A percentile compares a stretch with the other conserved stretches of the same genome.
phyloP scores from a whole-genome alignment of 2,113 vertebrate species.

The Strix uralensis region DNA sequence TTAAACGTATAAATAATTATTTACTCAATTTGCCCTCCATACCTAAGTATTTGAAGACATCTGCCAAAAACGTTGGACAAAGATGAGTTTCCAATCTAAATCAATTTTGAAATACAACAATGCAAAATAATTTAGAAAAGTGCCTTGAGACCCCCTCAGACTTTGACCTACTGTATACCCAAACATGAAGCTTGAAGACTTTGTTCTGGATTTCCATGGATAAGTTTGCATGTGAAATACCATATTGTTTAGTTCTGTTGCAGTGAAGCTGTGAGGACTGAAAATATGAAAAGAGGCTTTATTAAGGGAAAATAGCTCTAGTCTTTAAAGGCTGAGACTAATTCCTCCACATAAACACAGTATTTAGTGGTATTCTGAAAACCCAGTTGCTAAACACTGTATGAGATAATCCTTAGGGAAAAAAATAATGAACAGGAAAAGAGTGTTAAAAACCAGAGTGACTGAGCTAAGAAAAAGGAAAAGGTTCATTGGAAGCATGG shows the following conservation, averaged over 20 bases:
- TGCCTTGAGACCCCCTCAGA: not conserved
- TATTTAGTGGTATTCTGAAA: not conserved
- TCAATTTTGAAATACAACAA: not conserved
- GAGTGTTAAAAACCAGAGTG: not conserved
- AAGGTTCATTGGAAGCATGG: not conserved
- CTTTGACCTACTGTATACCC: not conserved
- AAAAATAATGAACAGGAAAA: not conserved
- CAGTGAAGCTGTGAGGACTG: not conserved
- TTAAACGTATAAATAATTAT: not conserved
- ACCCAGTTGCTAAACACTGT: not conserved
- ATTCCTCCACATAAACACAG: not conserved
- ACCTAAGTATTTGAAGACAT: not conserved
- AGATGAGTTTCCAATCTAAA: not conserved
- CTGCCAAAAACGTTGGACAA: not conserved
- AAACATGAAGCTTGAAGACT: not conserved
- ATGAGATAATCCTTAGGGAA: not conserved
- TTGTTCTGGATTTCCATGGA: not conserved
- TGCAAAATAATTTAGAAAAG: not conserved
- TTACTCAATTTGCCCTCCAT: not conserved
- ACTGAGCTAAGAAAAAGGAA: not conserved
- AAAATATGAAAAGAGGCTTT: conserved; percentile 3
- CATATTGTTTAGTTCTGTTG: not conserved
- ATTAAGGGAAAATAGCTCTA: not conserved
- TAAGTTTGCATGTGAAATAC: not conserved
- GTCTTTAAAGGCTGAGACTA: not conserved